These are phyloP conservation scores for Oplegnathus fasciatus DNA, from an alignment of 2,113 vertebrate species.

Conservation along the genomic window DNA sequence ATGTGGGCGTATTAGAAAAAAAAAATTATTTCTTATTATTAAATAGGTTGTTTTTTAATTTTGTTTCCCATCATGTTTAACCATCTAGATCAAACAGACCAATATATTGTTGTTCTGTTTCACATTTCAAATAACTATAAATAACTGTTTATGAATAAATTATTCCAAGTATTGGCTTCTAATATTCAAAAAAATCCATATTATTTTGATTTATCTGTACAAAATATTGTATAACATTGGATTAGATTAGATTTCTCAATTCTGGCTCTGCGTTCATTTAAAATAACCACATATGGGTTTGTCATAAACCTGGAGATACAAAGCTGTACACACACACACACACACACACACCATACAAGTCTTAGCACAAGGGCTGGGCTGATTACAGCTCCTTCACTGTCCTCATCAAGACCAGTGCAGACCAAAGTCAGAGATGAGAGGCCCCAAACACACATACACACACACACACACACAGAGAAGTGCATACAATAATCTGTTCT, in stretches of 20 bases:
- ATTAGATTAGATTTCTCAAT: background rate
- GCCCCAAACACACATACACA: constrained; percentile 50
- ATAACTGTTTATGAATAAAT: background rate
- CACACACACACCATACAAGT: constrained; percentile 18
- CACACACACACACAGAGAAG: constrained; percentile 40
- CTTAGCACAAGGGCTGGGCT: constrained; percentile 52
- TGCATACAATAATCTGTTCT: constrained; percentile 35
- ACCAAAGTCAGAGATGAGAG: constrained; percentile 63
- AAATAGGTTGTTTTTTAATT: background rate
- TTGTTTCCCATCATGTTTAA: background rate
- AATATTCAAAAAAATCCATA: background rate
- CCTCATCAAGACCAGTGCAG: constrained; percentile 73
- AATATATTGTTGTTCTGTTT: background rate
- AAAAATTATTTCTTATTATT: background rate
- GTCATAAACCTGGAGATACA: constrained; percentile 1
- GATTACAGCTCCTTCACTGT: constrained; percentile 77
- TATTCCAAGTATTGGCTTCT: background rate
- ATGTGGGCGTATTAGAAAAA: background rate
- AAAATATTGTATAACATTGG: background rate
- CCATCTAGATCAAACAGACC: background rate
- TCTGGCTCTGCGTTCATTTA: background rate
- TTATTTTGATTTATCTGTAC: background rate
- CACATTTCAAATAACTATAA: background rate
- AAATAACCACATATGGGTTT: constrained; percentile 1
- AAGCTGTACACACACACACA: constrained; percentile 31